phyloP scores from a whole-genome alignment of 2,888 invertebrate species.

The Meloe dianella region DNA sequence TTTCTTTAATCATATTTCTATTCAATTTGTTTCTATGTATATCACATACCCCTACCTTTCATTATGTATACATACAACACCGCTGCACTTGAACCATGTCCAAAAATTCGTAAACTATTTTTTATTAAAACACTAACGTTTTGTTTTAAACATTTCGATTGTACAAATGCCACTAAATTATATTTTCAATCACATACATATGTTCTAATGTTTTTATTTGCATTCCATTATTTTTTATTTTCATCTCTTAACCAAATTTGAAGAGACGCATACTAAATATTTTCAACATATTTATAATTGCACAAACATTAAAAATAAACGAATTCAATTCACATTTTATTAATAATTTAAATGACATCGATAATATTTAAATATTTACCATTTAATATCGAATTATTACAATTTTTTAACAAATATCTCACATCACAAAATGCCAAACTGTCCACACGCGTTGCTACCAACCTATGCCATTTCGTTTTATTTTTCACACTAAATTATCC shows the following conservation, averaged over 20 bases:
- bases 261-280: constrained; percentile 54
- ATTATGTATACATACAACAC: constrained; percentile 53
- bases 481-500: constrained; percentile 38
- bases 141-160: constrained; percentile 49
- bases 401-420: constrained; percentile 60
- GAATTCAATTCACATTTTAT: constrained; percentile 45
- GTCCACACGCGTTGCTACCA: constrained; percentile 61
- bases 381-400: constrained; percentile 54
- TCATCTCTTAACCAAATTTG: constrained; percentile 60
- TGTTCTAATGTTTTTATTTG: constrained; percentile 62
- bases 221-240: constrained; percentile 61
- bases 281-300: constrained; percentile 51
- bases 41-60: constrained; percentile 54
- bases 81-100: constrained; percentile 51
- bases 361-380: constrained; percentile 51
- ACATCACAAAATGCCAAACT: constrained; percentile 62
- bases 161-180: constrained; percentile 54
- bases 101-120: constrained; percentile 32
- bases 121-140: constrained; percentile 38
- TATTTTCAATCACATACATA: constrained; percentile 61
- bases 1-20: constrained; percentile 58
- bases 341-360: constrained; percentile 51
- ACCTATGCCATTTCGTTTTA: constrained; percentile 41
- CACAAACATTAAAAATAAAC: constrained; percentile 49
- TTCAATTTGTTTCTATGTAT: constrained; percentile 31